phyloP scores from a whole-genome alignment of 2,888 invertebrate genomes.

The Pammene fasciana region DNA sequence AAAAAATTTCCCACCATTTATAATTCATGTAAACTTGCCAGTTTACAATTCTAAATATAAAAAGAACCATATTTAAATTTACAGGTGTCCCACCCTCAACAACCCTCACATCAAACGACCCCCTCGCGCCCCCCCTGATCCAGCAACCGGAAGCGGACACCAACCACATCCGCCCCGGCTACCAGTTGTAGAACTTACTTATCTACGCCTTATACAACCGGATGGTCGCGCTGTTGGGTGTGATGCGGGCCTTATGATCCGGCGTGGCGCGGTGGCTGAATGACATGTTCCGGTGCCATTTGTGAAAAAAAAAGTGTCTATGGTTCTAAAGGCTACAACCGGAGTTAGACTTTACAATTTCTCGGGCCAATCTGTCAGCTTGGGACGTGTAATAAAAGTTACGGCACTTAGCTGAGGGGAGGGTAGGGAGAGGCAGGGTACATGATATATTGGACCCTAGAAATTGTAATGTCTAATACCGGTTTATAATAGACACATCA shows the following conservation, averaged over 20 bases:
- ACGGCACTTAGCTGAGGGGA: too few relatives aligned
- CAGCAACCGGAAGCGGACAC: constrained; percentile 61
- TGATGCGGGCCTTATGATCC: constrained; percentile 41
- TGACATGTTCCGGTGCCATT: constrained; percentile 29
- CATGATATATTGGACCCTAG: too few relatives aligned
- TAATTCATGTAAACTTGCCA: too few relatives aligned
- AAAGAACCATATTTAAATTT: neutral
- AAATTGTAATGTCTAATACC: too few relatives aligned
- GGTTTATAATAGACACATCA: too few relatives aligned
- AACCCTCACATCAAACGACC: constrained; percentile 71
- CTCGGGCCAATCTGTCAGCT: too few relatives aligned
- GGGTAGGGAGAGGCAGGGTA: too few relatives aligned
- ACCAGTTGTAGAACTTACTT: constrained; percentile 72
- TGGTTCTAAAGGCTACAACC: neutral
- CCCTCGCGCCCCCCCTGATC: constrained; percentile 70
- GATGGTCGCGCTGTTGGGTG: constrained; percentile 47
- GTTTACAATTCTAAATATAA: too few relatives aligned
- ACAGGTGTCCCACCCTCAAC: constrained; percentile 71
- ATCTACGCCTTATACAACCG: constrained; percentile 55
- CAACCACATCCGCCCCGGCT: constrained; percentile 61
- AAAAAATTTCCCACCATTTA: too few relatives aligned
- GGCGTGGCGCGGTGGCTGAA: constrained; percentile 28
- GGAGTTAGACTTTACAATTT: too few relatives aligned
- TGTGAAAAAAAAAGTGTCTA: constrained; percentile 19
- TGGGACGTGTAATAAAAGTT: too few relatives aligned